phyloP scores from a whole-genome alignment of 1,140 invertebrate species.

The Zeugodacus cucurbitae region DNA sequence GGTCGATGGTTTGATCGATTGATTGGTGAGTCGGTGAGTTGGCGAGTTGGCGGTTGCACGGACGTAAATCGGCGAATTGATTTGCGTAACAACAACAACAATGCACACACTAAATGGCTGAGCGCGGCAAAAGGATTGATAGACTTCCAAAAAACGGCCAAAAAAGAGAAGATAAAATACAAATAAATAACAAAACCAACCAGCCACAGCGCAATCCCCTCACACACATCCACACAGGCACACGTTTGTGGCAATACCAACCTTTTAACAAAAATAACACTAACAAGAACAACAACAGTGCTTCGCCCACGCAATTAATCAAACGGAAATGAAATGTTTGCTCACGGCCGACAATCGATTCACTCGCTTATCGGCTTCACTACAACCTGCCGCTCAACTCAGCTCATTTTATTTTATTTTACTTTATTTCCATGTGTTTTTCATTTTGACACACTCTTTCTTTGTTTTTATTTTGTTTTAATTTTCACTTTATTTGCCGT shows the following conservation, averaged over 20 bases:
- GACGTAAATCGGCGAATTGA: not conserved
- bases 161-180: not conserved
- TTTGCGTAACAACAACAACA: not conserved
- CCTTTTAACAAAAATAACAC: not conserved
- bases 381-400: too few species aligned
- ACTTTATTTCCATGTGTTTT: not conserved
- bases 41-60: not conserved
- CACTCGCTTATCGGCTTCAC: not conserved
- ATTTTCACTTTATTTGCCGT: not conserved
- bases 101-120: not conserved
- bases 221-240: not conserved
- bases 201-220: too few species aligned
- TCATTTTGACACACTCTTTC: not conserved
- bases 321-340: conserved; percentile 23
- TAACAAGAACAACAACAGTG: not conserved
- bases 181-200: not conserved
- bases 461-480: not conserved
- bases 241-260: not conserved
- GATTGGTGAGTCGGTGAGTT: not conserved
- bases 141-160: not conserved
- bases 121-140: not conserved
- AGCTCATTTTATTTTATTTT: not conserved
- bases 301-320: not conserved
- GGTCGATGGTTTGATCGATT: not conserved
- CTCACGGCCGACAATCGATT: not conserved